Evolutionary conservation across 2,888 invertebrate genomes (phyloP).

Genomic region (Mythimna albipuncta): DNA sequence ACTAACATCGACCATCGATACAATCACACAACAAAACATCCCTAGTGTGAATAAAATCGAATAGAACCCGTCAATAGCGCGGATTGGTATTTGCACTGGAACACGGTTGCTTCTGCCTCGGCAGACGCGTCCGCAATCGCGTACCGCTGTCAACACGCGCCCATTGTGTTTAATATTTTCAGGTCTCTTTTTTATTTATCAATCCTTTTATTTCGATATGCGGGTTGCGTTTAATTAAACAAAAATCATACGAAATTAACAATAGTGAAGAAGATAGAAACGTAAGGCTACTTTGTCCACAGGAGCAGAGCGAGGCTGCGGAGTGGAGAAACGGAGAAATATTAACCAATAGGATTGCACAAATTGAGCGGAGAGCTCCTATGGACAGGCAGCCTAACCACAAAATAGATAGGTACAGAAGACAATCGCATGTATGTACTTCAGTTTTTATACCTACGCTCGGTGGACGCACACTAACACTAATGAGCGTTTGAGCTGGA

Average conservation of each 20-base stretch:
- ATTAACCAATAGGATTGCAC: too few relatives aligned
- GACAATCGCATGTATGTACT: too few relatives aligned
- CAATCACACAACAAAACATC: constrained; percentile 37
- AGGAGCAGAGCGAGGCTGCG: too few relatives aligned
- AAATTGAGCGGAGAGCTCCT: too few relatives aligned
- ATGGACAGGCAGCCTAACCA: too few relatives aligned
- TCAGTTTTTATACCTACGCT: too few relatives aligned
- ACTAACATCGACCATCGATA: constrained; percentile 40
- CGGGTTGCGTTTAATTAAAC: constrained; percentile 25
- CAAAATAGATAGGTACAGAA: too few relatives aligned
- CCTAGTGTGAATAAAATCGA: constrained; percentile 72
- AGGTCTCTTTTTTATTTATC: constrained; percentile 24
- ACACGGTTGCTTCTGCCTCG: constrained; percentile 75
- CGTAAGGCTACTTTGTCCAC: too few relatives aligned
- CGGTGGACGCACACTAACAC: too few relatives aligned
- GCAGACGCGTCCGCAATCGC: constrained; percentile 70
- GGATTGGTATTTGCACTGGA: constrained; percentile 75
- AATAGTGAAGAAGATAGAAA: background rate
- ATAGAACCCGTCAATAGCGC: constrained; percentile 73
- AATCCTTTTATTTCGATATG: constrained; percentile 41
- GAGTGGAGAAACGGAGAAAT: too few relatives aligned
- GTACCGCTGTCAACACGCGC: constrained; percentile 70
- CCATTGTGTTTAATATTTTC: constrained; percentile 57
- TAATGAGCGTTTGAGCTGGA: too few relatives aligned
- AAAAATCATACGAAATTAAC: background rate